Base-by-base conservation (phyloP, 2,113 vertebrate genomes). In the Prunella himalayana region DNA sequence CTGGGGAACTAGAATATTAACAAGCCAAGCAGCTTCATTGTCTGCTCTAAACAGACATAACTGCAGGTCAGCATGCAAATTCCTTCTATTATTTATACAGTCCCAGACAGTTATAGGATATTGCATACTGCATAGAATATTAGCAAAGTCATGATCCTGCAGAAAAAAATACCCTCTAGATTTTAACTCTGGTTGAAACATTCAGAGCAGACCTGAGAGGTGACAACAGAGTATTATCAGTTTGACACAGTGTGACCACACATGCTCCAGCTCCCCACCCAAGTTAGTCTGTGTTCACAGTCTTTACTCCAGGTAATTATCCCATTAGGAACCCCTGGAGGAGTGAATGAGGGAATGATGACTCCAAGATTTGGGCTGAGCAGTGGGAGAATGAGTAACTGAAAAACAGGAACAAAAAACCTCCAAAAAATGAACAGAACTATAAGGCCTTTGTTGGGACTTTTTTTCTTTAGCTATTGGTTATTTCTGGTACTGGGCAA, bases 1-100 rank as follows among this genome's bases (percentile, higher is more conserved):
- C 75, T 86, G 44, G 37, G 65, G 71, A 97, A 54, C 70, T 91
- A 70, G 79, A 94, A 85, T 94, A 95, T 95, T 97, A 97, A 96
- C 88, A 96, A 96, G 59, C 71, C 78, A 97, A 94, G 92, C 37
- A 90, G 95, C 80, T 71, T 78, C 71, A 61, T 68, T 93, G 65
- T 82, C 91, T 90, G 47, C 89, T 88, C 60, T 71, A 41, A 97
- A 90, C 86, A 90, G 88, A 93, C 83, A 39, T 57, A 89, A 95
- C 54, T 56, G 61, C 70, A 85, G 82, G 61, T 89, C 86, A 97
- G 72, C 51, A 95, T 73, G 88, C 83, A 90, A 91, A 95, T 93
- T 61, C 35, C 50, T 83, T 93, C 39, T 84, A 80, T 92, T 96
- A 96, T 93, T 96, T 95, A 96, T 66, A 82, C 73, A 96, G 69